Conservation (phyloP, 2,888 invertebrate genomes). For the Macrosoma leucophasiata region DNA sequence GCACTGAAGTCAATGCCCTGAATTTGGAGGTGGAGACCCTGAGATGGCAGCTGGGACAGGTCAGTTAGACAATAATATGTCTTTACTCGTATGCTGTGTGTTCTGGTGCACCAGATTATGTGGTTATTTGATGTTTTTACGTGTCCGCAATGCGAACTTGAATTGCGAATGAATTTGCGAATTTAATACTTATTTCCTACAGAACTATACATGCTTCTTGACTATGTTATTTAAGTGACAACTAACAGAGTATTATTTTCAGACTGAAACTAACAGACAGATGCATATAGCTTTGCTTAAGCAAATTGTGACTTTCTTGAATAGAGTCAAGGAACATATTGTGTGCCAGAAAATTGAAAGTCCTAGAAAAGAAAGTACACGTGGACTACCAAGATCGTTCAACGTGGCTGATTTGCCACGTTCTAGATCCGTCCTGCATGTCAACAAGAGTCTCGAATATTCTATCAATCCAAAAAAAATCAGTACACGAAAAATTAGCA, state of each 20-base stretch:
- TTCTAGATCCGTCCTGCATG: constrained; percentile 58
- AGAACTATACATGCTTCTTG: neutral
- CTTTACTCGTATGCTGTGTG: constrained; percentile 2
- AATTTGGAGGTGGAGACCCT: constrained; percentile 82
- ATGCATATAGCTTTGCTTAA: constrained; percentile 84
- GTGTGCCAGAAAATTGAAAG: constrained; percentile 52
- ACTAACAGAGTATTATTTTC: constrained; percentile 40
- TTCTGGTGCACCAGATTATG: constrained; percentile 43
- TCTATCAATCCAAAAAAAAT: constrained; percentile 48
- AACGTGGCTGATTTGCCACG: constrained; percentile 54
- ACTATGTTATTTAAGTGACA: constrained; percentile 8
- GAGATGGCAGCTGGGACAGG: constrained; percentile 84
- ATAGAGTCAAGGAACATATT: constrained; percentile 80
- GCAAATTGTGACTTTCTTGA: constrained; percentile 81
- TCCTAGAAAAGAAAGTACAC: constrained; percentile 32
- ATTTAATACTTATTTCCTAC: constrained; percentile 1
- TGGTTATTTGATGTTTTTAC: constrained; percentile 3
- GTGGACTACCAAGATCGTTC: constrained; percentile 35
- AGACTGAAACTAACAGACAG: constrained; percentile 82
- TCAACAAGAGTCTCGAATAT: constrained; percentile 54
- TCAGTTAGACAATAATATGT: constrained; percentile 35
- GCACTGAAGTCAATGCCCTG: constrained; percentile 65
- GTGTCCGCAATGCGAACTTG: constrained; percentile 26
- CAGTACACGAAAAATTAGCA: constrained; percentile 58
- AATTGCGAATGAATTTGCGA: constrained; percentile 30